phyloP scores from a whole-genome alignment of 2,113 vertebrate species.

The Seriola rivoliana region DNA sequence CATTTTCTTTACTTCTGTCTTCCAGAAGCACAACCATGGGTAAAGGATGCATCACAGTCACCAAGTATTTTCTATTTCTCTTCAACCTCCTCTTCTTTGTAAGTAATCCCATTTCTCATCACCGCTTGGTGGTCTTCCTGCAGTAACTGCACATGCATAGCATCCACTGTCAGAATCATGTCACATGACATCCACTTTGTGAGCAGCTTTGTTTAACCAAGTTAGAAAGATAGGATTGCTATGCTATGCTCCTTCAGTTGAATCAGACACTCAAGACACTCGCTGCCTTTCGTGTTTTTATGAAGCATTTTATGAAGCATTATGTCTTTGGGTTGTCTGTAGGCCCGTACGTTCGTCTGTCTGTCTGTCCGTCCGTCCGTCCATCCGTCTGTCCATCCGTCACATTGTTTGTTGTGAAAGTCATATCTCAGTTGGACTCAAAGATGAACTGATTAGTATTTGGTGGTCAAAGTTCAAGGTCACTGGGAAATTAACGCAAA shows the following conservation, averaged over 20 bases:
- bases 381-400: too few species aligned
- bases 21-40: constrained; percentile 77
- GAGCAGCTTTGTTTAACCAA: constrained; percentile 13
- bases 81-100: constrained; percentile 97
- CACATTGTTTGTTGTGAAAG: too few species aligned
- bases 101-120: constrained; percentile 79
- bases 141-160: not conserved
- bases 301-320: constrained; percentile 14
- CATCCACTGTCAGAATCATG: not conserved
- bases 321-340: too few species aligned
- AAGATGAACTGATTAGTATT: too few species aligned
- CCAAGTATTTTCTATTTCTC: constrained; percentile 96
- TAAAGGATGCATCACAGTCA: constrained; percentile 91
- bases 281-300: constrained; percentile 23
- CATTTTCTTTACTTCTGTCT: constrained; percentile 41
- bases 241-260: not conserved
- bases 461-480: too few species aligned
- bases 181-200: constrained; percentile 5
- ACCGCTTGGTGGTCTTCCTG: not conserved
- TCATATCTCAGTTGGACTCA: too few species aligned
- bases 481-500: too few species aligned
- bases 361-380: too few species aligned
- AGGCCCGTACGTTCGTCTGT: too few species aligned
- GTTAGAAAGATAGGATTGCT: not conserved
- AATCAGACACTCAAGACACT: not conserved